phyloP scores from a whole-genome alignment of 2,888 invertebrate species.

The Dexiosoma caninum region DNA sequence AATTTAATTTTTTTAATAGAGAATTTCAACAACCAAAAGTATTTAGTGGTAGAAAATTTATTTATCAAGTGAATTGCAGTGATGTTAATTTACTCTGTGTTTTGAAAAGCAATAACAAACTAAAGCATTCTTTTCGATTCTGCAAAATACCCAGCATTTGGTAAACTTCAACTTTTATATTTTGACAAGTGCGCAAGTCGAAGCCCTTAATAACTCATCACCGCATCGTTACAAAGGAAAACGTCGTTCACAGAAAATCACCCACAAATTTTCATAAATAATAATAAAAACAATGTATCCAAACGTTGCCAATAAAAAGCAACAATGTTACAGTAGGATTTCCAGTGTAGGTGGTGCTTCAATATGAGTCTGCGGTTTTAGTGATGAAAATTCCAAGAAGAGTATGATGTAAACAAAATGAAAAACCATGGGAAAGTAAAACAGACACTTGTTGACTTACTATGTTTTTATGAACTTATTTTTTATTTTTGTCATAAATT shows the following conservation, averaged over 20 bases:
- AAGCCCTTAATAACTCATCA: constrained; percentile 44
- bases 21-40: too few species aligned
- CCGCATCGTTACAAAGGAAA: constrained; percentile 6
- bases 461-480: neutral
- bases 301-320: constrained; percentile 58
- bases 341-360: constrained; percentile 66
- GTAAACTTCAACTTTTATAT: neutral
- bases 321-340: constrained; percentile 46
- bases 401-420: constrained; percentile 29
- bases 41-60: too few species aligned
- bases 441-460: constrained; percentile 56
- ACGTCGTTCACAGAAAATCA: constrained; percentile 30
- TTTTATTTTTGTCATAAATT: neutral
- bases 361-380: constrained; percentile 61
- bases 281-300: constrained; percentile 27
- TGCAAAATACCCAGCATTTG: neutral
- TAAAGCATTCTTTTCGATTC: constrained; percentile 1
- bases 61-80: neutral
- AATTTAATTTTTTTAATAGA: too few species aligned
- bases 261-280: constrained; percentile 59
- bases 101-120: neutral
- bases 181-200: constrained; percentile 53
- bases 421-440: constrained; percentile 31
- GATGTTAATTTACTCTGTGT: neutral
- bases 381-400: constrained; percentile 39